Evolutionary conservation across 2,797 vertebrate species (phyloP), one percentile per base, ranked within the genome.

Genomic region (Typhlichthys subterraneus): DNA sequence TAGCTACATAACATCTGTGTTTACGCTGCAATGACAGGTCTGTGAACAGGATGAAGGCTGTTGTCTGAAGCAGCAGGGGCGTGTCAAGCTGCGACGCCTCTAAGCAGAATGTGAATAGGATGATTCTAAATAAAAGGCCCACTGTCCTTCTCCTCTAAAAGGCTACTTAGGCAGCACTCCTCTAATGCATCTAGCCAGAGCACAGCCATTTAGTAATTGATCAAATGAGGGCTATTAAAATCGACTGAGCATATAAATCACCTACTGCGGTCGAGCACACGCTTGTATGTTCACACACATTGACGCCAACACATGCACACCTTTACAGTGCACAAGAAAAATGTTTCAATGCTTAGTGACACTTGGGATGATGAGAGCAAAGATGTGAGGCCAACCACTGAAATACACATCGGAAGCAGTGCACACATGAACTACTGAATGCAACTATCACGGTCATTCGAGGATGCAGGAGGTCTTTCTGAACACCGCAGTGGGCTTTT

Each of bases 191-290:
- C 13, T 29, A 50, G 45, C 45, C 48, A 46, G 1, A 70, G 33
- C 57, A 47, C 56, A 61, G 59, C 63, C 7, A 73, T 72, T 56
- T 57, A 4, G 12, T 17, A 66, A 68, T 68, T 17, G n/a, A 54
- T 67, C 2, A 61, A 63, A 77, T 61, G 64, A 56, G 19, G 53
- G 33, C 33, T 12, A 51, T 62, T 57, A 33, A 49, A 63, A 66
- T 65, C 65, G 33, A 57, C 12, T 12, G 57, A 45, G 50, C 11
- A 46, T 23, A 51, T 55, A 48, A 70, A 72, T 54, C 46, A 59
- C 45, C 53, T 8, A 57, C 5, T 38, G 19, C 45, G 38, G 17
- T 29, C 4, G 4, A 45, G 17, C 29, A 23, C 42, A 49, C 6
- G n/a, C 51, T 46, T 12, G 47, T 8, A 9, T 7, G 5, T 2